Evolutionary conservation across 2,797 vertebrate species (phyloP), one percentile per base, ranked within the genome.

Genomic region (Schizothorax lantsangensis): DNA sequence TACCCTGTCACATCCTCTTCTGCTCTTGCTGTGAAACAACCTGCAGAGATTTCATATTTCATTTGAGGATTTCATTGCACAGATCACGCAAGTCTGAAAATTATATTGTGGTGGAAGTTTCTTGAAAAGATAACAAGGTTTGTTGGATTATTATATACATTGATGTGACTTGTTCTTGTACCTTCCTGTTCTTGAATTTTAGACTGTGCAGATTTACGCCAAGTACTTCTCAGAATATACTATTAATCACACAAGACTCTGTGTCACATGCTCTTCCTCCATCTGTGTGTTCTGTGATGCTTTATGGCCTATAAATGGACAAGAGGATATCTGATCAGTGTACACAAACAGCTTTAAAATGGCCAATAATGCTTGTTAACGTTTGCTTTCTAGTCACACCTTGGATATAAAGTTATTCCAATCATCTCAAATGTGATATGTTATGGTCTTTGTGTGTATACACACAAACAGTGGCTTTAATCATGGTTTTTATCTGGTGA

Each of bases 21-120:
- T 75, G 12, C 38, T 85, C 49, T 47, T 72, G 12, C 66, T 68
- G 36, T 72, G 19, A 85, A 59, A 49, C 52, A 72, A 59, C n/a
- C 49, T 62, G 66, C 77, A 72, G 77, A 62, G 49, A 71, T 54
- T 45, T 72, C 19, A 72, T 59, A 47, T 64, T 64, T 86, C 21
- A 38, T 81, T 62, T 73, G 52, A 73, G n/a, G 26, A n/a, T 59
- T 43, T 36, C 10, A 15, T 21, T n/a, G 66, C 47, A 30, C 47
- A 69, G 23, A 69, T 84, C 45, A 78, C 3, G 1, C 72, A 79
- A 30, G 23, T 15, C 74, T 79, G 59, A 68, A 30, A 84, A 9
- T 54, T 1, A n/a, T 57, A 5, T 78, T 9, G 23, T 38, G 33
- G 21, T 79, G 21, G 21, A 26, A 40, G 14, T 59, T 2, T 57